These are phyloP conservation scores for Megalops atlanticus DNA, from an alignment of 2,113 vertebrate species.

Conservation along the genomic window DNA sequence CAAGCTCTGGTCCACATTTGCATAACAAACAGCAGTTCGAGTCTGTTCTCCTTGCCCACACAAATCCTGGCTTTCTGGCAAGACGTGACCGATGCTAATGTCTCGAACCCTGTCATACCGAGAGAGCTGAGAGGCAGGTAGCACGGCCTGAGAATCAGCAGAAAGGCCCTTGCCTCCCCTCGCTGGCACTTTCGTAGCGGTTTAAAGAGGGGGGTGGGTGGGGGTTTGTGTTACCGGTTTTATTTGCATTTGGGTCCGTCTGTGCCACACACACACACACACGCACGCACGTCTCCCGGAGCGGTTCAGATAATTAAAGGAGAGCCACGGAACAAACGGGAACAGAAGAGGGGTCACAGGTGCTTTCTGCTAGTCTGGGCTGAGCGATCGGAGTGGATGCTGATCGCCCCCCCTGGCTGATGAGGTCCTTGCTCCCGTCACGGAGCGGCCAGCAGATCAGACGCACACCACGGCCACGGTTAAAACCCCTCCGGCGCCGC, in stretches of 20 bases:
- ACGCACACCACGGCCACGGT: no score
- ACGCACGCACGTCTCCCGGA: no score
- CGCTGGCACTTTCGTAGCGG: neutral
- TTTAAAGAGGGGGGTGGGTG: neutral
- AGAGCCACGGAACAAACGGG: no score
- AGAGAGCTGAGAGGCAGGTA: constrained; percentile 19
- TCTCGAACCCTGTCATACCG: constrained; percentile 33
- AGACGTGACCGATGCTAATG: constrained; percentile 38
- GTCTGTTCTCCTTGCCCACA: constrained; percentile 31
- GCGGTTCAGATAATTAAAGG: no score
- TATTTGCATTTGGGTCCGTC: no score
- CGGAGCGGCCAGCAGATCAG: no score
- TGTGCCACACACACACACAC: neutral
- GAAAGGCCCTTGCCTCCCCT: neutral
- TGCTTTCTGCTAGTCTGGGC: neutral
- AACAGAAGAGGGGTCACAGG: no score
- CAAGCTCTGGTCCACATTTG: constrained; percentile 34
- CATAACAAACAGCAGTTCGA: constrained; percentile 34
- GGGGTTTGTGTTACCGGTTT: neutral
- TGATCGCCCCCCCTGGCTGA: no score
- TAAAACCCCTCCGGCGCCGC: no score
- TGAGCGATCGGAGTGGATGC: neutral
- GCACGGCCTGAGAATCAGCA: neutral
- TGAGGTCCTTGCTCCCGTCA: neutral
- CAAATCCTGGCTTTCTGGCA: constrained; percentile 40